Evolutionary conservation across 1,140 invertebrate genomes (phyloP).

Genomic region (Maconellicoccus hirsutus): DNA sequence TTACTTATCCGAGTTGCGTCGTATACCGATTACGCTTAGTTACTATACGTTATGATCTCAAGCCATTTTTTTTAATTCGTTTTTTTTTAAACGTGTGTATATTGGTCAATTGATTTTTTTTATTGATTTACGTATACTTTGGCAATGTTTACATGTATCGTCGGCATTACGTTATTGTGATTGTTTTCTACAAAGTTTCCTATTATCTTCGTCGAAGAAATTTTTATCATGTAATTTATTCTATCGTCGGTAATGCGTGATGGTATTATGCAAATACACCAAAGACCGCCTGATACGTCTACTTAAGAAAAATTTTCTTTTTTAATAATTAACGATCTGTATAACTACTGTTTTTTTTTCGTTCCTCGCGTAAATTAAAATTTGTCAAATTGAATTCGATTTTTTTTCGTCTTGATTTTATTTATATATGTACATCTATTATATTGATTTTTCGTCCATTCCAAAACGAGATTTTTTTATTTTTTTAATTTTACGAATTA

Average conservation of each 20-base stretch:
- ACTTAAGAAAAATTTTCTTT: neutral
- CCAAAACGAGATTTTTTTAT: neutral
- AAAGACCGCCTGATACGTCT: too few species aligned
- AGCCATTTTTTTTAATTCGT: neutral
- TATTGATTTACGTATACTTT: neutral
- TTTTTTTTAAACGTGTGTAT: neutral
- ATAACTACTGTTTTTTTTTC: neutral
- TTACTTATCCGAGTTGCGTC: too few species aligned
- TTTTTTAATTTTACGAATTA: neutral
- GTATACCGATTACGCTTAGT: neutral
- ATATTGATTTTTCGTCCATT: neutral
- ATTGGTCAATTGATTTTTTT: neutral
- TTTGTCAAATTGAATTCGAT: neutral
- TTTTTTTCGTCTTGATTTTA: neutral
- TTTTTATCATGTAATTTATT: neutral
- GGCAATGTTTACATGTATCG: neutral
- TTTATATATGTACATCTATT: neutral
- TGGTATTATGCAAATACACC: too few species aligned
- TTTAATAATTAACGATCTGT: neutral
- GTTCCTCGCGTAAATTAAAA: neutral
- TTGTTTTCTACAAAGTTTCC: too few species aligned
- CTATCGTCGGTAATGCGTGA: neutral
- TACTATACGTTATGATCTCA: neutral
- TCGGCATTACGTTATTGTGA: neutral
- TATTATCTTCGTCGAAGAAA: neutral